Percentiles rank a stretch among this genome's conserved stretches.
These are phyloP conservation scores for Varanus salvator DNA, from an alignment of 2,113 vertebrate species.

Conservation along the genomic window DNA sequence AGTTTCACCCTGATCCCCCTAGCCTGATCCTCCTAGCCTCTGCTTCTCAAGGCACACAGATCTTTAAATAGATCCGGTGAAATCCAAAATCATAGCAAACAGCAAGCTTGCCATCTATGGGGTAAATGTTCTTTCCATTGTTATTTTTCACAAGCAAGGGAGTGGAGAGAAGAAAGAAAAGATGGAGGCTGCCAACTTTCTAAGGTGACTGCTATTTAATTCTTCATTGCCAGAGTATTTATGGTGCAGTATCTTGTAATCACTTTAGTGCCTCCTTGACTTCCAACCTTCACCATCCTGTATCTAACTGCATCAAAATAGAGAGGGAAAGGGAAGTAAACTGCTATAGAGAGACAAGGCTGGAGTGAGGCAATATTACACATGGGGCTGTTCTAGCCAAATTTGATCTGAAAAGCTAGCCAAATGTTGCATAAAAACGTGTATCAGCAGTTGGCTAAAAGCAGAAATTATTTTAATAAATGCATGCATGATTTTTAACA, in stretches of 20 bases:
- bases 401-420: slow-evolving; percentile 47
- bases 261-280: slow-evolving; percentile 53
- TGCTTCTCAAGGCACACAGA: slow-evolving; percentile 3
- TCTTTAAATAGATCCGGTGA: too few species aligned
- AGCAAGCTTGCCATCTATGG: slow-evolving; percentile 23
- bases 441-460: neutral
- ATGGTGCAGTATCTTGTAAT: slow-evolving; percentile 62
- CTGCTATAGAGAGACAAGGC: slow-evolving; percentile 20
- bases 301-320: slow-evolving; percentile 50
- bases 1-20: neutral
- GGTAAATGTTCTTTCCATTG: slow-evolving; percentile 47
- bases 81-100: slow-evolving; percentile 27
- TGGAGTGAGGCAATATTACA: slow-evolving; percentile 49
- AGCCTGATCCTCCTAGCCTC: neutral
- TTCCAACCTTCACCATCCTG: slow-evolving; percentile 51
- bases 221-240: slow-evolving; percentile 57
- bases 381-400: slow-evolving; percentile 43
- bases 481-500: neutral
- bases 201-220: slow-evolving; percentile 51
- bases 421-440: neutral
- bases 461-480: neutral
- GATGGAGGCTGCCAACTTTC: slow-evolving; percentile 53
- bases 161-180: neutral
- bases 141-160: slow-evolving; percentile 52
- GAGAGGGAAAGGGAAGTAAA: slow-evolving; percentile 46